These are phyloP conservation scores for Macaria liturata DNA, from an alignment of 2,888 invertebrate genomes.

Conservation along the genomic window DNA sequence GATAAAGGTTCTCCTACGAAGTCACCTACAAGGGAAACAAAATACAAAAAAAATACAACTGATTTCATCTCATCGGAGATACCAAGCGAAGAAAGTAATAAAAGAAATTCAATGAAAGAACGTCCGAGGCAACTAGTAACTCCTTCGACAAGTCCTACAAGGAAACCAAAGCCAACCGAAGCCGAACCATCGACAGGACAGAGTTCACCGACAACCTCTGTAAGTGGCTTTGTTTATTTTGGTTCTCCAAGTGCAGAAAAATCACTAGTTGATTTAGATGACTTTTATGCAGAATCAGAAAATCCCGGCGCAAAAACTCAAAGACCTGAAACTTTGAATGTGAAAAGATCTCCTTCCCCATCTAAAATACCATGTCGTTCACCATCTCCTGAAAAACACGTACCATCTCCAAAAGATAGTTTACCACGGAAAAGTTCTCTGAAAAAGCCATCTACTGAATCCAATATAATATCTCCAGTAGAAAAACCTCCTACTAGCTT, in stretches of 20 bases:
- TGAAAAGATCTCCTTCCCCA: constrained; percentile 57
- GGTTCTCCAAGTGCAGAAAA: constrained; percentile 58
- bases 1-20: constrained; percentile 54
- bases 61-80: constrained; percentile 63
- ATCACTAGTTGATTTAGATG: constrained; percentile 64
- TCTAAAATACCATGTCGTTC: constrained; percentile 72
- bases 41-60: constrained; percentile 53
- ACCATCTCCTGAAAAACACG: constrained; percentile 64
- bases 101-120: constrained; percentile 48
- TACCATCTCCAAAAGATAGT: constrained; percentile 54
- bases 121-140: constrained; percentile 68
- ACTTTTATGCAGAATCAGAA: constrained; percentile 44
- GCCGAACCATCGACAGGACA: constrained; percentile 69
- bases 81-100: constrained; percentile 56
- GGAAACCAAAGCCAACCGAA: constrained; percentile 61
- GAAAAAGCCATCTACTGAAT: constrained; percentile 64
- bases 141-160: constrained; percentile 79
- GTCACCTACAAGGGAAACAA: constrained; percentile 48
- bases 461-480: constrained; percentile 52
- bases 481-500: constrained; percentile 73
- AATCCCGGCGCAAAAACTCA: constrained; percentile 39
- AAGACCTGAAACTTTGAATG: constrained; percentile 46
- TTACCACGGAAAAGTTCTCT: constrained; percentile 75
- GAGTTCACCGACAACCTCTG: constrained; percentile 81
- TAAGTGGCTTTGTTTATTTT: constrained; percentile 80